Percentiles rank a stretch among this genome's conserved stretches.
Evolutionary conservation across 2,797 vertebrate species (phyloP).

Genomic region (Rhincodon typus): DNA sequence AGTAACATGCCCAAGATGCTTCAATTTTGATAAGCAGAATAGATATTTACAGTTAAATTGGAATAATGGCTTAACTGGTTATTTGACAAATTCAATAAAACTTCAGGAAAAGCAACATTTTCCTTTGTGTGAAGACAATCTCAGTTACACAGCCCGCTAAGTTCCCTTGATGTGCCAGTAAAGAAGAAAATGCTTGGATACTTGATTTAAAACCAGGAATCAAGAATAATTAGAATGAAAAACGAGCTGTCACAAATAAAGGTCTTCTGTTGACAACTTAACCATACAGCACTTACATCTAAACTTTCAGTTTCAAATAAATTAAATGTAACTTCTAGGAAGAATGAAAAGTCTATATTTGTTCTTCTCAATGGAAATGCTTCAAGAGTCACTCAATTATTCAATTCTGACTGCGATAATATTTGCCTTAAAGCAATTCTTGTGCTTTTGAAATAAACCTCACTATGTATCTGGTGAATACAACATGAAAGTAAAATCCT

Average conservation of each 20-base stretch:
- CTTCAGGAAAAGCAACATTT: background rate
- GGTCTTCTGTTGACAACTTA: background rate
- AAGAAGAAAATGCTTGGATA: background rate
- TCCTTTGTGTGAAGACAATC: background rate
- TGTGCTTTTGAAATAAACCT: background rate
- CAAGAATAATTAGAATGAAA: constrained; percentile 19
- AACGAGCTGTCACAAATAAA: background rate
- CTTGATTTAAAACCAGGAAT: background rate
- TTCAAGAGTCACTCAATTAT: background rate
- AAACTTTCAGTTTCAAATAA: too few relatives aligned
- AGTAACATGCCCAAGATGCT: background rate
- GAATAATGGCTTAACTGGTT: too few relatives aligned
- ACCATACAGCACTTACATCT: background rate
- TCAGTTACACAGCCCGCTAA: background rate
- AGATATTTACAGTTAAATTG: too few relatives aligned
- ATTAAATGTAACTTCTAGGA: too few relatives aligned
- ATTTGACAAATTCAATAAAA: background rate
- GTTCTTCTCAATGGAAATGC: background rate
- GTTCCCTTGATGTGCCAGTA: background rate
- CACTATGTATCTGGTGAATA: background rate
- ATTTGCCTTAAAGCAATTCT: background rate
- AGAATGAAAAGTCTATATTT: background rate
- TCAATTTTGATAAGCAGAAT: background rate
- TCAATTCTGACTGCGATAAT: background rate
- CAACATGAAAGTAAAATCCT: background rate